Percentiles rank a stretch among this genome's conserved stretches.
Conservation (phyloP, 2,797 vertebrate genomes). For the Avahi laniger region DNA sequence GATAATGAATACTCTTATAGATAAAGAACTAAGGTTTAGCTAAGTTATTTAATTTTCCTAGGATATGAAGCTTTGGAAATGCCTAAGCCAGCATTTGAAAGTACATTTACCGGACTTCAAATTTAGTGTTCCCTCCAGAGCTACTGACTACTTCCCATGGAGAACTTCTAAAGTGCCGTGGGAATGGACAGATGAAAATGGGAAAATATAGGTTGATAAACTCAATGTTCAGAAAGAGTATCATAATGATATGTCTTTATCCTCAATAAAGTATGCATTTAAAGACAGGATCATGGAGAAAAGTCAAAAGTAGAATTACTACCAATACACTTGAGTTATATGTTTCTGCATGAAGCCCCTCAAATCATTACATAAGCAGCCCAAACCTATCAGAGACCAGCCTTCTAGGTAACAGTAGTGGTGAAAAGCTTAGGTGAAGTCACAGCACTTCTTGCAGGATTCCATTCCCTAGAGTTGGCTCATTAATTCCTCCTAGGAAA, state of each 20-base stretch:
- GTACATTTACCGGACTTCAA: background rate
- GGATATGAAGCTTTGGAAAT: background rate
- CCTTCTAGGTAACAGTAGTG: background rate
- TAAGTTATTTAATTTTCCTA: background rate
- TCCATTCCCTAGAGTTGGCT: accelerated
- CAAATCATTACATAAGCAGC: background rate
- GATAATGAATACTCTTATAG: background rate
- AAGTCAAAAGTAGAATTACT: background rate
- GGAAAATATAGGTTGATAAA: background rate
- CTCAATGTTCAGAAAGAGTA: background rate
- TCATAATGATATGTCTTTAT: background rate
- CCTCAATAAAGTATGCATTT: background rate
- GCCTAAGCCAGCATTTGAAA: background rate
- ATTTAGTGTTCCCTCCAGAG: background rate
- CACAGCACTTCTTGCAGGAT: background rate
- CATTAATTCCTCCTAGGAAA: background rate
- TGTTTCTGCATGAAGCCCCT: background rate
- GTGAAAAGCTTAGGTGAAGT: background rate
- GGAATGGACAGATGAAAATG: background rate
- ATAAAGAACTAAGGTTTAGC: background rate
- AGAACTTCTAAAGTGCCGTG: background rate
- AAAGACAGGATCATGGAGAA: background rate
- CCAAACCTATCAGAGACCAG: background rate
- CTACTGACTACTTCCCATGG: background rate
- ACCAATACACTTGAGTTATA: background rate